Evolutionary conservation across 2,888 invertebrate genomes (phyloP), one percentile per base, ranked within the genome.

Genomic region (Ganaspis brasiliensis): DNA sequence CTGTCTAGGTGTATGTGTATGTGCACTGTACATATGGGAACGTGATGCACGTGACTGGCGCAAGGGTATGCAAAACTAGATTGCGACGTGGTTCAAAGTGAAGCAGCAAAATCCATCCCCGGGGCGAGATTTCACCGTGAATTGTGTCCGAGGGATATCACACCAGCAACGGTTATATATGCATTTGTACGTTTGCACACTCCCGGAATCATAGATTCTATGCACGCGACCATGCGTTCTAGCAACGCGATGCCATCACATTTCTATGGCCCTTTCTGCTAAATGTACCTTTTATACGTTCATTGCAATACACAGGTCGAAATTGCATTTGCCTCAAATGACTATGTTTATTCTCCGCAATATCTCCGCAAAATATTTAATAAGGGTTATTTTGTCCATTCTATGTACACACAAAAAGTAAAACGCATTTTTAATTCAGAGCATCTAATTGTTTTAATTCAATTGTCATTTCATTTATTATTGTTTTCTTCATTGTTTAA

Each of bases 61-160:
- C 21, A 63, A 63, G 63, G 40, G 63, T 63, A 63, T 63, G 63
- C 52, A 31, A 70, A 75, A 77, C 77, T 77, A 74, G 77, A 79
- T 74, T 59, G 56, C 72, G 57, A 71, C 61, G 74, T 77, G 75
- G 73, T 78, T 78, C 61, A 76, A 79, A 70, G 63, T 74, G 75
- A 80, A 73, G 76, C 73, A 63, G 74, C 55, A 78, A 79, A 81
- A 82, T 82, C 79, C 77, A 81, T 81, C 81, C 82, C 79, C 75
- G 70, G 81, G 81, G 82, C 74, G 78, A 81, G 79, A 82, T 82
- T 82, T 74, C 74, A 56, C 21, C 57, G 77, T 79, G 77, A 82
- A 82, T 82, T 79, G 81, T 82, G 78, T 78, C 78, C 71, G 52
- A 72, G 59, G 76, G 72, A 63, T 74, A 77, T 72, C 72, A 52